Percentiles rank a stretch among this genome's conserved stretches.
Evolutionary conservation across 1,140 invertebrate species (phyloP).

Genomic region (Drosophila nasuta): DNA sequence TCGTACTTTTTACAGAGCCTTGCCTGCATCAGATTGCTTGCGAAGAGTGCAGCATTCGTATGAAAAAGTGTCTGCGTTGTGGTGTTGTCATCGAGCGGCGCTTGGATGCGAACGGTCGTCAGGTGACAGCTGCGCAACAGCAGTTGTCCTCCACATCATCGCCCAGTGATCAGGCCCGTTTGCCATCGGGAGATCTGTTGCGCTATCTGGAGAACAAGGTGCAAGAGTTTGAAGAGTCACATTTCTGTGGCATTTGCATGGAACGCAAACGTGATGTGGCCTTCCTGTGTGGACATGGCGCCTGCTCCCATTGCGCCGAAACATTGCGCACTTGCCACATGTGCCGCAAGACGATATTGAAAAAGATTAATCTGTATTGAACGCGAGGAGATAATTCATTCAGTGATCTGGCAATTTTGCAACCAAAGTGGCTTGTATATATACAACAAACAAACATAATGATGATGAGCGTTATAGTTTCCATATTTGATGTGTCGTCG

Average conservation of each 20-base stretch:
- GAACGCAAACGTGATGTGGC: slow-evolving; percentile 92
- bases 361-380: slow-evolving; percentile 94
- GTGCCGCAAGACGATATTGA: slow-evolving; percentile 95
- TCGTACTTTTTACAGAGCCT: slow-evolving; percentile 85
- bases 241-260: slow-evolving; percentile 92
- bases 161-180: slow-evolving; percentile 82
- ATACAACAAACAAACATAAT: slow-evolving; percentile 37
- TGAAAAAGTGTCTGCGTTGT: slow-evolving; percentile 93
- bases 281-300: slow-evolving; percentile 95
- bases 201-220: slow-evolving; percentile 93
- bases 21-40: slow-evolving; percentile 91
- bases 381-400: slow-evolving; percentile 10
- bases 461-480: slow-evolving; percentile 16
- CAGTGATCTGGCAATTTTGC: slow-evolving; percentile 39
- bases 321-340: slow-evolving; percentile 95
- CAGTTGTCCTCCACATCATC: slow-evolving; percentile 58
- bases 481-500: slow-evolving; percentile 18
- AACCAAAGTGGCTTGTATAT: slow-evolving; percentile 82
- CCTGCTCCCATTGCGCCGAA: slow-evolving; percentile 93
- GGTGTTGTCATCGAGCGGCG: slow-evolving; percentile 87
- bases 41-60: slow-evolving; percentile 90
- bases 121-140: slow-evolving; percentile 48
- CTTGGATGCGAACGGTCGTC: slow-evolving; percentile 67
- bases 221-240: slow-evolving; percentile 94
- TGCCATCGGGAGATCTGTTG: slow-evolving; percentile 88